A percentile compares a stretch with the other conserved stretches of the same genome.
phyloP scores from a whole-genome alignment of 2,888 invertebrate species.

The Lissocephala sabroskyi region DNA sequence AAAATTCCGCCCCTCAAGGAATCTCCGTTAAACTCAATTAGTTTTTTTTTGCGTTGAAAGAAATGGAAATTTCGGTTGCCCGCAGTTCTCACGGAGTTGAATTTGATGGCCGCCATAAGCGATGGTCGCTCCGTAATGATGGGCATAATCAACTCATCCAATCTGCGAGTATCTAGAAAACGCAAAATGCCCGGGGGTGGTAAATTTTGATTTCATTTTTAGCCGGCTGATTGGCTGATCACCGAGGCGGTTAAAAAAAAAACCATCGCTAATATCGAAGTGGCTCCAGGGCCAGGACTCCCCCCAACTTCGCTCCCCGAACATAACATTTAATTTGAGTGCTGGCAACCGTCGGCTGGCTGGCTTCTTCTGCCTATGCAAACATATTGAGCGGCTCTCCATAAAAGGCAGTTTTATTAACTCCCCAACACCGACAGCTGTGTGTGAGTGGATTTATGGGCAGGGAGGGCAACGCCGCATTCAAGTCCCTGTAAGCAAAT shows the following conservation, averaged over 20 bases:
- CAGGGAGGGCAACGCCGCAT: too few species aligned
- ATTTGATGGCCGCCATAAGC: conserved; percentile 13
- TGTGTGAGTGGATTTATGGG: too few species aligned
- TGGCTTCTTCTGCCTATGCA: too few species aligned
- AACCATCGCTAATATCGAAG: background rate
- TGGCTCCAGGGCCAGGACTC: background rate
- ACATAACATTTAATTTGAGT: conserved; percentile 62
- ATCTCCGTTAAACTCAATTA: conserved; percentile 59
- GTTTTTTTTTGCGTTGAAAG: conserved; percentile 11
- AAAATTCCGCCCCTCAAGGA: too few species aligned
- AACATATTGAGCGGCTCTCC: conserved; percentile 57
- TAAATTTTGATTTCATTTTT: conserved; percentile 52
- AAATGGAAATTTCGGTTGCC: conserved; percentile 37
- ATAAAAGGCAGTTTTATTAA: conserved; percentile 61
- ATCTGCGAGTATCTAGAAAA: conserved; percentile 3
- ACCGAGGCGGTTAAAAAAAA: conserved; percentile 34
- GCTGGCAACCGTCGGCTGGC: too few species aligned
- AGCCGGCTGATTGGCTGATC: conserved; percentile 50
- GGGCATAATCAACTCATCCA: conserved; percentile 40
- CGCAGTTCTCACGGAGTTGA: conserved; percentile 17
- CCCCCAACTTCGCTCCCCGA: background rate
- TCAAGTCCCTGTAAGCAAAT: too few species aligned
- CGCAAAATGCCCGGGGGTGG: conserved; percentile 21
- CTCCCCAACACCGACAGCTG: conserved; percentile 31
- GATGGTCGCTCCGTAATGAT: conserved; percentile 38